Evolutionary conservation across 1,140 invertebrate genomes (phyloP), one percentile per base, ranked within the genome.

Genomic region (Trichomalopsis sarcophagae): DNA sequence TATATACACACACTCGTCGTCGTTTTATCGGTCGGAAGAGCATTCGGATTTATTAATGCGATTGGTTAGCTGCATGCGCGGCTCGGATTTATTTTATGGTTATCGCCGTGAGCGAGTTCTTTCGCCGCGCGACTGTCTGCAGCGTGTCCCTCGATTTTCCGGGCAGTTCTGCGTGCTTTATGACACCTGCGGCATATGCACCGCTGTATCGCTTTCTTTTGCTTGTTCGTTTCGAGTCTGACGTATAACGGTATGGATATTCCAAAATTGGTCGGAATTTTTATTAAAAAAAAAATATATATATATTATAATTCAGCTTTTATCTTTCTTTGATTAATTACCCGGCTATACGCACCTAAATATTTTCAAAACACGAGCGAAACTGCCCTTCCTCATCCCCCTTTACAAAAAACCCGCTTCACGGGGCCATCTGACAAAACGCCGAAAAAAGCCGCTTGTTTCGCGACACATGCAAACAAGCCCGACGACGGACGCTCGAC

Each of bases 31-130:
- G 80, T 90, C 86, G 91, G 89, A 92, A 91, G 90, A 92, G 86
- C 91, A 92, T 90, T 82, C 88, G 84, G 88, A 92, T 93, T 91
- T 89, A 92, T 92, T 91, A 91, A 91, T 87, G 88, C 89, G 87
- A 87, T 90, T 90, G 92, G 89, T 89, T 90, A 89, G 86, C 40
- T 44, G 40, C 40, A 27, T 27, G 85, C 87, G 87, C 86, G 86
- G 87, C 86, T 86, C 87, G 87, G 87, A 90, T 92, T 92, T 89
- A 89, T 90, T 91, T 92, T 90, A 91, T 91, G 87, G 85, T 89
- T 84, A 88, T 88, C 79, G 47, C 14, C 62, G 30, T 0, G 1
- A 2, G 50, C 30, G 0, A 10, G 75, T 40, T 82, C 27, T 75
- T 50, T 33, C 17, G 6, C 50, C 33, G 36, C 23, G 1, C 13